Base-by-base conservation (phyloP, 2,888 invertebrate genomes). In the Calameuta filiformis region DNA sequence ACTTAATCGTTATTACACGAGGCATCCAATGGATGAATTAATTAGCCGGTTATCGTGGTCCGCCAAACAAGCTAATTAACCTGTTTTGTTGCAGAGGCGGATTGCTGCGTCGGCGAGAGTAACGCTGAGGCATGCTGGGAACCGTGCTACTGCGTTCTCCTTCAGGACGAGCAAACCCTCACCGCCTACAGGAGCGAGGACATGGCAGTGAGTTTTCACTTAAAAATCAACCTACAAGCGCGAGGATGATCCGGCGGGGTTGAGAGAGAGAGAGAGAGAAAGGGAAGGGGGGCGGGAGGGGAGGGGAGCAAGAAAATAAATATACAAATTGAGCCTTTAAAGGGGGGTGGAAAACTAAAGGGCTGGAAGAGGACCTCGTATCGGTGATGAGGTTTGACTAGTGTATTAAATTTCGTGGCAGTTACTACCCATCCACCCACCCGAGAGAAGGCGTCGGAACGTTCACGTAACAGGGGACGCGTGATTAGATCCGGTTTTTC, bases 171-270 rank as follows among this genome's bases (percentile, higher is more conserved):
- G 85, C 94, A 95, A 89, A 95, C 95, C 79, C 94, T 96, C 89
- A 95, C 95, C 23, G 95, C 95, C 73, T 96, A 96, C 92, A 94
- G 95, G 83, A 95, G 95, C 90, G 96, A 96, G 92, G 96, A 96
- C 92, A 94, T 96, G 92, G 95, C 95, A 92, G 95, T 96, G 89
- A 95, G 95, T 94, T 87, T 75, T 73, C 56, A 40, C 30, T 68
- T 74, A 37, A 35, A 35, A 37, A 33, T 37, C 30, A 9, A 2
- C 1, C 23, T 23, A 23, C 56, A 9, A 56, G 56, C 23, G 9
- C 23, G 56, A 23, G 6, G 23, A 9, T 2, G 23, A 9, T 23
- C 40, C 40, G 40, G 15, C 1, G 4, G 1, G 12, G 40, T 40
- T 40, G 15, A 37, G 12, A 40, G 3, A 33, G 33, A n/a, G n/a